These are phyloP conservation scores for Lepus timidus DNA, from an alignment of 2,113 vertebrate species.

Conservation along the genomic window DNA sequence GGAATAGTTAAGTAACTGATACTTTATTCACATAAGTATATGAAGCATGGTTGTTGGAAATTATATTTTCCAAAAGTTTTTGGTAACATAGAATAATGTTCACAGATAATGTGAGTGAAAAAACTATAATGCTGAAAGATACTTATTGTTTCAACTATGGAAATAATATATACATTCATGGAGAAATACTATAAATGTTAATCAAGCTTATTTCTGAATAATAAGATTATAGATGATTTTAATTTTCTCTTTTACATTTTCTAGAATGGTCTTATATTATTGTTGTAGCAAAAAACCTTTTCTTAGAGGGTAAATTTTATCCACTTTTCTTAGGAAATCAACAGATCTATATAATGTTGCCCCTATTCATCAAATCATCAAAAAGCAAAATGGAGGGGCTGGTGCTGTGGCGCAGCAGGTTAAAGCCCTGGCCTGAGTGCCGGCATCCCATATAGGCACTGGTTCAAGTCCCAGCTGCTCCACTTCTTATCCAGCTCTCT, in stretches of 20 bases:
- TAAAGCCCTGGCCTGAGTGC: too few relatives aligned
- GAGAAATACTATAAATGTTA: slow-evolving; percentile 14
- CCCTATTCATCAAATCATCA: not conserved
- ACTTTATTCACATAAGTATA: not conserved
- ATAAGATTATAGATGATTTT: slow-evolving; percentile 31
- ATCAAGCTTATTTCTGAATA: slow-evolving; percentile 38
- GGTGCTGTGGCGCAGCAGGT: too few relatives aligned
- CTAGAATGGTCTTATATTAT: not conserved
- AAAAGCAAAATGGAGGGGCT: not conserved
- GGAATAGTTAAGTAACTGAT: not conserved
- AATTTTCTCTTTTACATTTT: slow-evolving; percentile 31
- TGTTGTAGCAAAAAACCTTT: not conserved
- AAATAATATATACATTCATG: not conserved
- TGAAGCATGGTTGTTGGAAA: not conserved
- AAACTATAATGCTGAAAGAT: not conserved
- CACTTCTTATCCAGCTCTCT: too few relatives aligned
- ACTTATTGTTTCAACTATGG: not conserved
- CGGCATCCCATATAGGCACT: too few relatives aligned
- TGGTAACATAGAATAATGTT: slow-evolving; percentile 21
- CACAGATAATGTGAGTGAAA: slow-evolving; percentile 37
- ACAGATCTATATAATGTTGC: not conserved
- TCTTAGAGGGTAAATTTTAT: not conserved
- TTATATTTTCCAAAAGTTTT: slow-evolving; percentile 2
- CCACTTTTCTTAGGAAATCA: not conserved
- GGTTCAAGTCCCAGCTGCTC: too few relatives aligned